Base-by-base conservation (phyloP, 2,888 invertebrate species). In the Sturmia bella region DNA sequence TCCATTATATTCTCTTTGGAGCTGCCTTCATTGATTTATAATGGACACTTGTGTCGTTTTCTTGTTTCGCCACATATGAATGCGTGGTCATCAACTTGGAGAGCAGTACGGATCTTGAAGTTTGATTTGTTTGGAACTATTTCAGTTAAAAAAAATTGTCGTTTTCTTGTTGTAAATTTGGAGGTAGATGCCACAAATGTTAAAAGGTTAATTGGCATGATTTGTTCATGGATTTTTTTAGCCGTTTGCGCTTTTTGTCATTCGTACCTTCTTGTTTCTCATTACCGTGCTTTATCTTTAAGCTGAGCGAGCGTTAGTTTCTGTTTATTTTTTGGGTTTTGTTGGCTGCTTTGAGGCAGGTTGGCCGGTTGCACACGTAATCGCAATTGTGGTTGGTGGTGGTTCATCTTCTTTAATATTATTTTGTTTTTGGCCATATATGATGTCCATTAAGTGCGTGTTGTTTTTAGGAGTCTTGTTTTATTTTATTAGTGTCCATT, bases 141-240 rank as follows among this genome's bases (percentile, higher is more conserved):
- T 80, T 66, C 66, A 80, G 64, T 80, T 61, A 39, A 80, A 80
- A 80, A 80, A 80, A 70, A 61, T 63, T 61, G 59, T 59, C 57
- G 70, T 76, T 70, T 39, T 57, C 41, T 19, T 13, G 17, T 24
- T 32, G 32, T 32, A 32, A 9, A 37, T 56, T 69, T 69, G 9
- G 59, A 43, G 21, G 54, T 54, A 68, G 64, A 76, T 74, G 74
- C 64, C 63, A 64, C 74, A 57, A 73, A 84, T 84, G 84, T 82
- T 84, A 84, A 84, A 84, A 84, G 84, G 84, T 84, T 84, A 84
- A 84, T 84, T 84, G 84, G 84, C 80, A 82, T 84, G 82, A 80
- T 84, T 84, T 84, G 81, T 81, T 75, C 83, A 80, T 76, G 57
- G 57, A 72, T 48, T 57, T 66, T 54, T 82, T 32, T 64, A n/a